These are phyloP conservation scores for Micropoecilia bifurca DNA, from an alignment of 2,797 vertebrate genomes.

Conservation along the genomic window DNA sequence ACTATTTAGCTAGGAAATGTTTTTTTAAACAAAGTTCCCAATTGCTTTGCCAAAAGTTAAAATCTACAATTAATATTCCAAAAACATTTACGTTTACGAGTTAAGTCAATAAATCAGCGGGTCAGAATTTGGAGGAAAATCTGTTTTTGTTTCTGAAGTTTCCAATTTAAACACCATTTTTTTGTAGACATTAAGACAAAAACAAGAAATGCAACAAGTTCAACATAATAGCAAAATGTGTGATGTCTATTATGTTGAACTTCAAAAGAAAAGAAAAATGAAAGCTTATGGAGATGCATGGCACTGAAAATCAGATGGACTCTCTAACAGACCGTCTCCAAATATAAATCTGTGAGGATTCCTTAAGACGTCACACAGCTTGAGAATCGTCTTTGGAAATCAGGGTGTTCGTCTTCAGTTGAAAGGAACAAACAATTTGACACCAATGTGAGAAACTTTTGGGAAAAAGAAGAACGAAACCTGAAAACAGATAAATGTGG, in stretches of 20 bases:
- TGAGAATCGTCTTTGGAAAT: neutral
- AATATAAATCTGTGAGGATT: neutral
- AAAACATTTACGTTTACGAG: neutral
- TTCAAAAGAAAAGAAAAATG: neutral
- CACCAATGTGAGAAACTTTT: neutral
- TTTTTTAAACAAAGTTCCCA: neutral
- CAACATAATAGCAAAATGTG: neutral
- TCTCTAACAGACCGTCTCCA: neutral
- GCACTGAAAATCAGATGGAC: neutral
- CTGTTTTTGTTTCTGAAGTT: neutral
- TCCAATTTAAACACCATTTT: neutral
- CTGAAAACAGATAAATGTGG: conserved; percentile 1
- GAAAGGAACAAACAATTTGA: neutral
- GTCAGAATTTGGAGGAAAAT: neutral
- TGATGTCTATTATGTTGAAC: neutral
- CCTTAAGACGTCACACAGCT: neutral
- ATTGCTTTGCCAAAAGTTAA: neutral
- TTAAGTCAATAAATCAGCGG: neutral
- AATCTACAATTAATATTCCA: neutral
- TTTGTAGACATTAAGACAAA: neutral
- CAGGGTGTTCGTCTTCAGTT: neutral
- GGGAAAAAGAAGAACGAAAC: neutral
- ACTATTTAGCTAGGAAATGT: neutral
- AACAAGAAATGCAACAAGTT: neutral
- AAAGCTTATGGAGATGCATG: neutral